phyloP scores from a whole-genome alignment of 1,140 invertebrate species.

The Anagrus nilaparvatae region DNA sequence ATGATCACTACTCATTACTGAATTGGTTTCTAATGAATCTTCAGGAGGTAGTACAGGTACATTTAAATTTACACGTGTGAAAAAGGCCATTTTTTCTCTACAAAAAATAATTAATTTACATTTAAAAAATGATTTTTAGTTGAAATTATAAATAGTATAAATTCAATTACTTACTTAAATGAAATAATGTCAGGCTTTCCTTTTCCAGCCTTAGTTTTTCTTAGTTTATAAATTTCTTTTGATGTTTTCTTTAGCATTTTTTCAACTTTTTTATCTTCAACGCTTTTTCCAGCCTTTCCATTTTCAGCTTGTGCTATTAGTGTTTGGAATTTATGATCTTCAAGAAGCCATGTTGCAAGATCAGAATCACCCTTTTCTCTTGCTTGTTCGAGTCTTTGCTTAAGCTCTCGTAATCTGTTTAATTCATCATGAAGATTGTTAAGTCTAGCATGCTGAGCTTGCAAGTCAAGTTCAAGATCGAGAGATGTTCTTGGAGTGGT shows the following conservation, averaged over 20 bases:
- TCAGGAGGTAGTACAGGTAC: conserved; percentile 68
- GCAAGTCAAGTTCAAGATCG: conserved; percentile 84
- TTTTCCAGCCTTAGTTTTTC: conserved; percentile 78
- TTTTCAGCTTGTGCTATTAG: conserved; percentile 56
- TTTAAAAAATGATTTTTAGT: neutral
- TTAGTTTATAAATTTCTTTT: conserved; percentile 79
- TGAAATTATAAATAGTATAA: neutral
- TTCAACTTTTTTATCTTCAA: conserved; percentile 67
- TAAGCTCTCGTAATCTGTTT: conserved; percentile 66
- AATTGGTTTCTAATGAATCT: conserved; percentile 29
- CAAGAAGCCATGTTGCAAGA: conserved; percentile 71
- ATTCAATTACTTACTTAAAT: conserved; percentile 68
- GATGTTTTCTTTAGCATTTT: conserved; percentile 77
- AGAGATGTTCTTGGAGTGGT: conserved; percentile 72
- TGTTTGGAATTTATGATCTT: conserved; percentile 75
- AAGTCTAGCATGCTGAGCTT: conserved; percentile 75
- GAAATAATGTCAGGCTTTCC: conserved; percentile 83
- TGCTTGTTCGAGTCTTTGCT: conserved; percentile 62
- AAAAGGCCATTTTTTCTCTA: conserved; percentile 94
- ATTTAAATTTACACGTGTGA: conserved; percentile 67
- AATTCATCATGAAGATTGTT: conserved; percentile 77
- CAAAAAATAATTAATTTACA: conserved; percentile 21
- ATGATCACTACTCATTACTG: conserved; percentile 18
- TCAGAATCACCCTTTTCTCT: conserved; percentile 67
- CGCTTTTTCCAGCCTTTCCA: conserved; percentile 50